Evolutionary conservation across 1,140 invertebrate species (phyloP).

Genomic region (Delia radicum): DNA sequence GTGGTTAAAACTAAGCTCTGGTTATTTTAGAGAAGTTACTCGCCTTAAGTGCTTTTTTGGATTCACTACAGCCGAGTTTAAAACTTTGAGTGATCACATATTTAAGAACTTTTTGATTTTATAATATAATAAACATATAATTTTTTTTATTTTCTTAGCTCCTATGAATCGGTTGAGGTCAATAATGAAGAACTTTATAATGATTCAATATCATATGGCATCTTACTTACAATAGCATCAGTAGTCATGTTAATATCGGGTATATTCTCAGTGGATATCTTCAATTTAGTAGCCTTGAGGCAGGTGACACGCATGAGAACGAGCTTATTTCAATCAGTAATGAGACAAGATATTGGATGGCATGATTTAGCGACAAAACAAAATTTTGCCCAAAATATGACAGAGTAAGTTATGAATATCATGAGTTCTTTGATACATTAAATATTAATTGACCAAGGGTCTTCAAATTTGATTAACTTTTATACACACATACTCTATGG

Average conservation of each 20-base stretch:
- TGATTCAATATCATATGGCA: constrained; percentile 67
- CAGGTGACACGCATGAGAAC: constrained; percentile 73
- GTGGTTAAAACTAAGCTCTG: too few relatives aligned
- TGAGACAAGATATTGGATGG: constrained; percentile 89
- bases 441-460: too few relatives aligned
- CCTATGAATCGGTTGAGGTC: constrained; percentile 61
- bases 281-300: constrained; percentile 64
- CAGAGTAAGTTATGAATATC: constrained; percentile 65
- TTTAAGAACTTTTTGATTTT: too few relatives aligned
- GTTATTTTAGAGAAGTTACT: too few relatives aligned
- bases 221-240: constrained; percentile 62
- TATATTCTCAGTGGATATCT: constrained; percentile 66
- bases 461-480: too few relatives aligned
- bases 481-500: too few relatives aligned
- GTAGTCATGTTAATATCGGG: constrained; percentile 66
- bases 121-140: too few relatives aligned
- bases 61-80: too few relatives aligned
- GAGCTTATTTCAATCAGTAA: constrained; percentile 70
- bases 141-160: constrained; percentile 35
- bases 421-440: not conserved
- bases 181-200: constrained; percentile 63
- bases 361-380: constrained; percentile 82
- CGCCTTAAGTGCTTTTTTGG: too few relatives aligned
- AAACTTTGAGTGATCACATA: too few relatives aligned
- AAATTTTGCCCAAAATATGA: constrained; percentile 83